Conservation (phyloP, 2,888 invertebrate species). For the Idaea straminata region DNA sequence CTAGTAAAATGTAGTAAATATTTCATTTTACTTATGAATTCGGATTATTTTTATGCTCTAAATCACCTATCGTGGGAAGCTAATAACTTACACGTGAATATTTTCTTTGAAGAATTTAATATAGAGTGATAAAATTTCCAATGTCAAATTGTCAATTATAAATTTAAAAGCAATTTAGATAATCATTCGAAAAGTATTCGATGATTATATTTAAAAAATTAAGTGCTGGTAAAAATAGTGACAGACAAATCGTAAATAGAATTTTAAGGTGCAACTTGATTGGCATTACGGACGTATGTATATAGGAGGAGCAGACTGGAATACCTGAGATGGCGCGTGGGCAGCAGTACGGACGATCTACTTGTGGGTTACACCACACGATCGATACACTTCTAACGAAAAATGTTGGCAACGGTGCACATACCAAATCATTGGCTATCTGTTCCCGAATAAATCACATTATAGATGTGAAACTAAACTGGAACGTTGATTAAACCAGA, state of each 20-base stretch:
- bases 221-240: slow-evolving; percentile 41
- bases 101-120: not conserved
- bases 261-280: slow-evolving; percentile 32
- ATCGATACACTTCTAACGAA: slow-evolving; percentile 23
- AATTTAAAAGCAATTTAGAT: not conserved
- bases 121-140: not conserved
- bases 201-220: slow-evolving; percentile 16
- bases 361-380: slow-evolving; percentile 29
- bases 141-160: not conserved
- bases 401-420: slow-evolving; percentile 38
- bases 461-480: slow-evolving; percentile 17
- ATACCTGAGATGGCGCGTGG: slow-evolving; percentile 59
- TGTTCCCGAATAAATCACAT: slow-evolving; percentile 32
- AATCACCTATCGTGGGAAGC: not conserved
- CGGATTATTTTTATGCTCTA: not conserved
- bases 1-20: not conserved
- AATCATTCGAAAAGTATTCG: not conserved
- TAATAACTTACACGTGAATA: not conserved
- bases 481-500: slow-evolving; percentile 26
- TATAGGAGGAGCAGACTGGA: slow-evolving; percentile 35
- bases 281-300: slow-evolving; percentile 34
- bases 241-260: slow-evolving; percentile 45
- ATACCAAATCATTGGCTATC: slow-evolving; percentile 34
- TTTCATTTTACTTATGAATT: not conserved
- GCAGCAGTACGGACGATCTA: slow-evolving; percentile 35